phyloP scores from a whole-genome alignment of 2,888 invertebrate species.

The Dicranocentrus wangi region DNA sequence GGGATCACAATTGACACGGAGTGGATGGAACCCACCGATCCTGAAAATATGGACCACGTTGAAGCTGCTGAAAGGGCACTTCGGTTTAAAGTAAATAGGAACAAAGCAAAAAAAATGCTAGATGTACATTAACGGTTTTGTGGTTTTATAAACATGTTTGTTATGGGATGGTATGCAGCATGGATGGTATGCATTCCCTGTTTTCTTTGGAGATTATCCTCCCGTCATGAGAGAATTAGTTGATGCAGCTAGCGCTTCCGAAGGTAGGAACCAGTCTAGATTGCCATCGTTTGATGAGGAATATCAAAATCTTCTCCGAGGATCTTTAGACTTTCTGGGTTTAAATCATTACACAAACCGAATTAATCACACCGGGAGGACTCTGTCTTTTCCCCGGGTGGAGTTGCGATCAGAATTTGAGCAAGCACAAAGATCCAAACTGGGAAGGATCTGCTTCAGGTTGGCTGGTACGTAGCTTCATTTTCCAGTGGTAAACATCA shows the following conservation, averaged over 20 bases:
- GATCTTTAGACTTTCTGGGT: conserved; percentile 75
- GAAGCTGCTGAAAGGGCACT: conserved; percentile 59
- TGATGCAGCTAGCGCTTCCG: conserved; percentile 63
- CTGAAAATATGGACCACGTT: conserved; percentile 40
- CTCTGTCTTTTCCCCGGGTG: conserved; percentile 46
- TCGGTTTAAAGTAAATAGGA: conserved; percentile 62
- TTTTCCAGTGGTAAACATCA: no score
- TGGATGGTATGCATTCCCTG: conserved; percentile 70
- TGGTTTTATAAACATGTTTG: no score
- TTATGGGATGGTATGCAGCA: conserved; percentile 36
- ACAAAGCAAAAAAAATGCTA: neutral
- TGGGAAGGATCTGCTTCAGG: conserved; percentile 63
- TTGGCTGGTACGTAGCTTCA: conserved; percentile 66
- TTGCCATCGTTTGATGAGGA: conserved; percentile 67
- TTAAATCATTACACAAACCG: conserved; percentile 75
- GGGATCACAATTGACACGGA: conserved; percentile 69
- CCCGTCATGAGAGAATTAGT: conserved; percentile 68
- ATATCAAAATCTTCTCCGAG: conserved; percentile 62
- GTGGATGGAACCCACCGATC: conserved; percentile 61
- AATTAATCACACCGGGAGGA: conserved; percentile 60
- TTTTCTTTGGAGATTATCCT: conserved; percentile 71
- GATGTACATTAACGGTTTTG: no score
- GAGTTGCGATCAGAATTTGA: conserved; percentile 63
- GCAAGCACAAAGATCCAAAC: conserved; percentile 60
- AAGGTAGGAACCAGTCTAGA: conserved; percentile 68